Evolutionary conservation across 1,140 invertebrate species (phyloP).

Genomic region (Ceratina japonica): DNA sequence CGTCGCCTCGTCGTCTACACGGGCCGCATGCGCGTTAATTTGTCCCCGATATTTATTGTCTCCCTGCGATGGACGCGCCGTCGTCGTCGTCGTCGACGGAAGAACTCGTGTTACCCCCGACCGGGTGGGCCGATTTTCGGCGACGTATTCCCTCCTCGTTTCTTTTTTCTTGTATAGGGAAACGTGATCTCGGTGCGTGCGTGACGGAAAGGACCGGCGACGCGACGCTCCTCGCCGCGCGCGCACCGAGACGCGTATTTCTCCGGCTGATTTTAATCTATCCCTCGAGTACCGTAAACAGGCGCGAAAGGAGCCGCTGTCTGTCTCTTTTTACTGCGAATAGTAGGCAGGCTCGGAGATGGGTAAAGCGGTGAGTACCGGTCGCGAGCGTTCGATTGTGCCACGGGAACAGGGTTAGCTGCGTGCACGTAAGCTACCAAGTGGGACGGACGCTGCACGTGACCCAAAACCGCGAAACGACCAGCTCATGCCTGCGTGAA

Average conservation of each 20-base stretch:
- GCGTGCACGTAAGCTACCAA: neutral
- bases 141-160: neutral
- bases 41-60: conserved; percentile 50
- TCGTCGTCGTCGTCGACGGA: neutral
- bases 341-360: conserved; percentile 25
- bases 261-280: conserved; percentile 50
- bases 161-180: neutral
- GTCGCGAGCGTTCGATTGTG: conserved; percentile 42
- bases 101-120: conserved; percentile 20
- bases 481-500: neutral
- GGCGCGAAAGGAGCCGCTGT: conserved; percentile 51
- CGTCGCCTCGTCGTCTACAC: neutral
- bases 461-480: conserved; percentile 15
- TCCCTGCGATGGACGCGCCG: neutral
- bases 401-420: conserved; percentile 36
- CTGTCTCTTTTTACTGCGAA: conserved; percentile 51
- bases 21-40: conserved; percentile 41
- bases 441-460: conserved; percentile 2
- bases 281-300: conserved; percentile 47
- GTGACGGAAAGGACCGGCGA: neutral
- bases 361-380: conserved; percentile 10
- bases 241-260: conserved; percentile 42
- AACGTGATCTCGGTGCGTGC: conserved; percentile 17
- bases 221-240: conserved; percentile 18
- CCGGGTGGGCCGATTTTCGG: conserved; percentile 32